Evolutionary conservation across 2,888 invertebrate genomes (phyloP).

Genomic region (Chymomyza procnemis): DNA sequence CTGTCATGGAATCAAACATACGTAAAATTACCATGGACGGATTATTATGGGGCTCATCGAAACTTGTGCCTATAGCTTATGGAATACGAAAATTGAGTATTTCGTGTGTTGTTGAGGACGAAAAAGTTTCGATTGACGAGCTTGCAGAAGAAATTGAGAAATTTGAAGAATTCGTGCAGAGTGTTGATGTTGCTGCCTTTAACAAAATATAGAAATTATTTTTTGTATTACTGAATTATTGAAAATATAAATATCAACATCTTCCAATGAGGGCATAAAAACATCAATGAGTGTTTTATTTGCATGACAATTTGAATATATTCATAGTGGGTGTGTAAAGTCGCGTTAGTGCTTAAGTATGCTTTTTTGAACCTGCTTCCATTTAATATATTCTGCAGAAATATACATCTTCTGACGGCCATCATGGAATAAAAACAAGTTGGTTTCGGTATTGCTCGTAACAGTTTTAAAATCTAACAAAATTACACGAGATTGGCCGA

Average conservation of each 20-base stretch:
- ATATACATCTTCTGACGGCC: too few species aligned
- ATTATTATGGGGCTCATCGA: constrained; percentile 95
- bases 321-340: too few species aligned
- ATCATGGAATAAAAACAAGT: too few species aligned
- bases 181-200: constrained; percentile 96
- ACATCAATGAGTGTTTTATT: too few species aligned
- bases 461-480: too few species aligned
- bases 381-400: too few species aligned
- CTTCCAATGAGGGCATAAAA: too few species aligned
- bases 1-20: constrained; percentile 88
- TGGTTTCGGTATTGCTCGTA: too few species aligned
- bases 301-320: too few species aligned
- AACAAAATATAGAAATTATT: constrained; percentile 87
- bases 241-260: neutral
- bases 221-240: neutral
- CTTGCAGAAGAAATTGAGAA: constrained; percentile 91
- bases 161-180: constrained; percentile 91
- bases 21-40: constrained; percentile 90
- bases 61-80: constrained; percentile 93
- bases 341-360: too few species aligned
- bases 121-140: constrained; percentile 94
- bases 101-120: constrained; percentile 95
- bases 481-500: too few species aligned
- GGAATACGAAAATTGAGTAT: constrained; percentile 96
- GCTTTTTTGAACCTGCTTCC: too few species aligned